phyloP scores from a whole-genome alignment of 2,888 invertebrate species.

The Drosophila testacea region DNA sequence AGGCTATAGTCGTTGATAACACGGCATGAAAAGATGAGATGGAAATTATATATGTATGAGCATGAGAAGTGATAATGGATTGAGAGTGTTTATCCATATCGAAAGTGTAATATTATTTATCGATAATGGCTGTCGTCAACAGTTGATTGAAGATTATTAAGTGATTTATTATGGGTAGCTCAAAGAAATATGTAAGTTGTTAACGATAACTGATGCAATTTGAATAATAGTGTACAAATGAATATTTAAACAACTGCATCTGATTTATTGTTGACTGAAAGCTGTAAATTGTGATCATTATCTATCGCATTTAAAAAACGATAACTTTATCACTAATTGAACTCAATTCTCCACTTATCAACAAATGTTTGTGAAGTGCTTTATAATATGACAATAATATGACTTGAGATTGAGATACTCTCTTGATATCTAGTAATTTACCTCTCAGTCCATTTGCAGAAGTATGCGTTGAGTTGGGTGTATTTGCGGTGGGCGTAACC shows the following conservation, averaged over 20 bases:
- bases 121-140: too few species aligned
- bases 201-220: too few species aligned
- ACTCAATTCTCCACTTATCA: not conserved
- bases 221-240: too few species aligned
- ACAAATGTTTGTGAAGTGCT: not conserved
- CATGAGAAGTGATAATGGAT: constrained; percentile 2
- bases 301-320: not conserved
- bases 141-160: too few species aligned
- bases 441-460: constrained; percentile 82
- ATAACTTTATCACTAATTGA: constrained; percentile 1
- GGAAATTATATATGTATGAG: constrained; percentile 28
- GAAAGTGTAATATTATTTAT: not conserved
- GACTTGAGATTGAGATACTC: not conserved
- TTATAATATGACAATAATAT: not conserved
- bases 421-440: constrained; percentile 17
- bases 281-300: not conserved
- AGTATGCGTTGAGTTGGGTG: constrained; percentile 69
- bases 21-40: constrained; percentile 31
- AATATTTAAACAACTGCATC: too few species aligned
- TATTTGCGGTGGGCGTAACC: constrained; percentile 61
- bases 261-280: not conserved
- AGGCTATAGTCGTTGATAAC: constrained; percentile 54
- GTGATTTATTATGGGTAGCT: too few species aligned
- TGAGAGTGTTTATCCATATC: not conserved
- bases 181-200: too few species aligned